Evolutionary conservation across 2,113 vertebrate species (phyloP), one percentile per base, ranked within the genome.

Genomic region (Rhipidura dahli): DNA sequence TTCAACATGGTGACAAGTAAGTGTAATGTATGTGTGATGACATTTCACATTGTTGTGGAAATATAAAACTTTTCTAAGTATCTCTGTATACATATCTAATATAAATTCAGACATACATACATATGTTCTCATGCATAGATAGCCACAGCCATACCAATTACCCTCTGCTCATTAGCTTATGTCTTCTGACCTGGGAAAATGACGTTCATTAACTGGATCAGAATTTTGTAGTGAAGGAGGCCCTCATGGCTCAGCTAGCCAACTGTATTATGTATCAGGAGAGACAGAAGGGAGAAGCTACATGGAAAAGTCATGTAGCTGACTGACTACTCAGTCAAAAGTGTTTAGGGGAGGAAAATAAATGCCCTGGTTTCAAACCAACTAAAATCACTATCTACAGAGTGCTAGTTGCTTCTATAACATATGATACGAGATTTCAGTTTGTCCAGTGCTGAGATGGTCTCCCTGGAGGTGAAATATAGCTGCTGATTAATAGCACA

Each of bases 401-500:
- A 69, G 35, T 28, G 72, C 40, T 30, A 51, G 35, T 15, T 87
- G 50, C 17, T 86, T 56, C 42, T 59, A 0, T 28, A 73, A 66
- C 5, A 31, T 6, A 72, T 35, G 47, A 63, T 14, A 82, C 0
- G 0, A 4, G 40, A 63, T 66, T 93, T 86, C 63, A 83, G 28
- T 51, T 40, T 63, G 63, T 51, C 64, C 64, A 49, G 35, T 9
- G 44, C 13, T 71, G 83, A 81, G 64, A 83, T 33, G 37, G 44
- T 69, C 45, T 50, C 49, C 61, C 54, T n/a, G 42, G 57, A 87
- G 22, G 54, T 78, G 90, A 97, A 88, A 87, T 70, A n/a, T 8
- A 83, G 75, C n/a, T 85, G 85, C 59, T 88, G 91, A 94, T 88
- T 91, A 95, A 93, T 4, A 91, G 83, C 45, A 82, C 40, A 71